A percentile compares a stretch with the other conserved stretches of the same genome.
Evolutionary conservation across 2,888 invertebrate species (phyloP).

Genomic region (Amphipyra berbera): DNA sequence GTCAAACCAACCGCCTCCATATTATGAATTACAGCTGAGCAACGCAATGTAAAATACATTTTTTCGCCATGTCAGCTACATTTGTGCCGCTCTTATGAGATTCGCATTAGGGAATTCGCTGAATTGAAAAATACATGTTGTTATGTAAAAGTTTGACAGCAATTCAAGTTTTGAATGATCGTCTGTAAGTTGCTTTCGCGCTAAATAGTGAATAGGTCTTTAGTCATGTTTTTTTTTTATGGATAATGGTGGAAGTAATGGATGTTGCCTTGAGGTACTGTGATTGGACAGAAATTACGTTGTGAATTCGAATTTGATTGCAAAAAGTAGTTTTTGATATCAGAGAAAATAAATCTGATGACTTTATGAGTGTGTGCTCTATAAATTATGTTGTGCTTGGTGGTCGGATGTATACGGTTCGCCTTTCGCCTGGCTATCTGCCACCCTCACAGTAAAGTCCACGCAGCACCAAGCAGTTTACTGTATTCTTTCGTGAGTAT

Average conservation of each 20-base stretch:
- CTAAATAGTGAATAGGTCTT: constrained; percentile 27
- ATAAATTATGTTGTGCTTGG: too few relatives aligned
- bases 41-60: constrained; percentile 54
- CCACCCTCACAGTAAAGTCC: too few relatives aligned
- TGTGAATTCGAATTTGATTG: neutral
- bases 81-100: constrained; percentile 54
- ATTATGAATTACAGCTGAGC: constrained; percentile 42
- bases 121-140: constrained; percentile 51
- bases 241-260: constrained; percentile 24
- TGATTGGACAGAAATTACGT: constrained; percentile 16
- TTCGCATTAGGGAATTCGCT: constrained; percentile 51
- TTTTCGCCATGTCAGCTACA: constrained; percentile 57
- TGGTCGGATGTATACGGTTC: too few relatives aligned
- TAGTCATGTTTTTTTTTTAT: constrained; percentile 8
- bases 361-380: too few relatives aligned
- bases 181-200: constrained; percentile 23
- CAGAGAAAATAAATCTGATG: too few relatives aligned
- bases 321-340: neutral
- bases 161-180: constrained; percentile 33
- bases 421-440: too few relatives aligned
- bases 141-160: constrained; percentile 47
- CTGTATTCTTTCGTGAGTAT: too few relatives aligned
- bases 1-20: constrained; percentile 31
- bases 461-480: too few relatives aligned
- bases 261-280: constrained; percentile 19